Conservation (phyloP, 2,797 vertebrate species). For the Cyprinodon diabolis region DNA sequence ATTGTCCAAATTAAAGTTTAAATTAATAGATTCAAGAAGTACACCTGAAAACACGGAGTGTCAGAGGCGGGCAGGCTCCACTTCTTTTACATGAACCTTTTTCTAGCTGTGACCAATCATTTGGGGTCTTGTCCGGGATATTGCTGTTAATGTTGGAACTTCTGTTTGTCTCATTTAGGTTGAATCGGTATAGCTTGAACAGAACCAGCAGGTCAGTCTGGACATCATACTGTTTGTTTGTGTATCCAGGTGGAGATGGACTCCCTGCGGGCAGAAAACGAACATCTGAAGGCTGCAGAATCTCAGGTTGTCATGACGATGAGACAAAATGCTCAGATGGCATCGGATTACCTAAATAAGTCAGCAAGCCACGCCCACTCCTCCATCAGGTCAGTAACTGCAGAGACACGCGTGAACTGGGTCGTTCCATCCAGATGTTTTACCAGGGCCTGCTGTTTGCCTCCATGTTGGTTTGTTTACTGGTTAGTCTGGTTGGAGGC, state of each 20-base stretch:
- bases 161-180: not conserved
- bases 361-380: slow-evolving; percentile 78
- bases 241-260: slow-evolving; percentile 79
- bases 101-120: no score
- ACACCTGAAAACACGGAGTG: no score
- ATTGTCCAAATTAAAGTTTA: no score
- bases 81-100: no score
- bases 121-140: no score
- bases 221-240: not conserved
- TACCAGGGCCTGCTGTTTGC: no score
- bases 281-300: slow-evolving; percentile 78
- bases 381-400: slow-evolving; percentile 84
- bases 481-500: no score
- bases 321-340: slow-evolving; percentile 84
- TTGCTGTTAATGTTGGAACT: no score
- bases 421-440: no score
- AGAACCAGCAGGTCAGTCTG: not conserved
- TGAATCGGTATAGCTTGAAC: not conserved
- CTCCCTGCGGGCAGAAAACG: slow-evolving; percentile 71
- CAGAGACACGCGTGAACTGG: not conserved
- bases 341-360: slow-evolving; percentile 83
- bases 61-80: no score
- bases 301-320: slow-evolving; percentile 75
- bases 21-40: no score
- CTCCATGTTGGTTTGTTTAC: no score